A percentile compares a stretch with the other conserved stretches of the same genome.
Conservation (phyloP, 2,888 invertebrate species). For the Athalia cordata region DNA sequence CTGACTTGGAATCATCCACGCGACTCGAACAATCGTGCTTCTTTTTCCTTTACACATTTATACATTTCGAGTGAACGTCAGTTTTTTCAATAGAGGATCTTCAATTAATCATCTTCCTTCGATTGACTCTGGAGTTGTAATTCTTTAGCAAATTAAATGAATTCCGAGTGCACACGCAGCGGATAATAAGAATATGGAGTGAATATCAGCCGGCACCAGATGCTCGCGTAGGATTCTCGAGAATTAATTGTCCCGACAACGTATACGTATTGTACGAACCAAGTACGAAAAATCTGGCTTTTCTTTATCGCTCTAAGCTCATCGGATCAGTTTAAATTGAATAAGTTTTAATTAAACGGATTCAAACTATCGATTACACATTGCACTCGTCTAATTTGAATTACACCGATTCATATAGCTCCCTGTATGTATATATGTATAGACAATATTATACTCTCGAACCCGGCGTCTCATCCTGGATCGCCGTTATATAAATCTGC, state of each 20-base stretch:
- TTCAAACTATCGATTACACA: conserved; percentile 17
- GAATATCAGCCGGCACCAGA: no score
- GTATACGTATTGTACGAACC: background rate
- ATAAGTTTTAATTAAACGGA: conserved; percentile 41
- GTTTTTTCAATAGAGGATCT: background rate
- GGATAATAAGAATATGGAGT: no score
- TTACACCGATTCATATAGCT: conserved; percentile 16
- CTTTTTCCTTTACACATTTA: background rate
- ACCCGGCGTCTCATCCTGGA: no score
- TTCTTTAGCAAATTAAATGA: no score
- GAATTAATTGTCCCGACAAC: no score
- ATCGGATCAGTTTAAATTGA: conserved; percentile 42
- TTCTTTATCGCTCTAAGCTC: conserved; percentile 39
- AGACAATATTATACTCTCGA: background rate
- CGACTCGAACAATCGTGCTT: conserved; percentile 23
- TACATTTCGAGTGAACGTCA: no score
- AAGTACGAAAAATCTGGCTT: conserved; percentile 34
- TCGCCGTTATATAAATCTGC: no score
- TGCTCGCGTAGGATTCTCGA: no score
- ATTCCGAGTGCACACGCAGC: no score
- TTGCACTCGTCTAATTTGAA: background rate
- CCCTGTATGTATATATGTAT: background rate
- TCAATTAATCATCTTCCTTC: no score
- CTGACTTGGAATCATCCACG: conserved; percentile 19
- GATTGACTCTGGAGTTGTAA: no score